Evolutionary conservation across 1,140 invertebrate genomes (phyloP).

Genomic region (Drosophila yakuba): DNA sequence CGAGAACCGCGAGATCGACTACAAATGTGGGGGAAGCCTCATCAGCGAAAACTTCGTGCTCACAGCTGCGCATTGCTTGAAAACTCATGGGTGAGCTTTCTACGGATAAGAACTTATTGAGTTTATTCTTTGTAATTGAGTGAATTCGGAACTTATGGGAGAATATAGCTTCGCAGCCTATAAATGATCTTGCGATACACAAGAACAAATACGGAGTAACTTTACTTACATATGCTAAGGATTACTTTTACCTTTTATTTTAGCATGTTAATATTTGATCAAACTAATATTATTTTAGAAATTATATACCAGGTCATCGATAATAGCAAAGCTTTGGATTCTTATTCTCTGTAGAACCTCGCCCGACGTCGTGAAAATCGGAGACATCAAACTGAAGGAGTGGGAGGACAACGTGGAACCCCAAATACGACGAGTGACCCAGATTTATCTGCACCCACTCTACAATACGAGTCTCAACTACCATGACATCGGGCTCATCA

Average conservation of each 20-base stretch:
- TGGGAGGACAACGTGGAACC: constrained; percentile 47
- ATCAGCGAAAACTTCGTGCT: constrained; percentile 75
- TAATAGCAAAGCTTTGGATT: too few relatives aligned
- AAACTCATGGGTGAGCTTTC: constrained; percentile 54
- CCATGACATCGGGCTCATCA: constrained; percentile 63
- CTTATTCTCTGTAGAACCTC: constrained; percentile 15
- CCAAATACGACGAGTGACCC: constrained; percentile 40
- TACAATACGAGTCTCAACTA: constrained; percentile 55
- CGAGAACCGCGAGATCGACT: constrained; percentile 48
- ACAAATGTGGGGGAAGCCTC: constrained; percentile 77
- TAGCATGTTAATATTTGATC: too few relatives aligned
- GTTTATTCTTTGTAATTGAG: background rate
- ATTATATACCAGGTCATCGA: too few relatives aligned
- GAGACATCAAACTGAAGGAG: constrained; percentile 64
- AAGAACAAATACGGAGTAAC: too few relatives aligned
- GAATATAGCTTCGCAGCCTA: background rate
- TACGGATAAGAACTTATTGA: background rate
- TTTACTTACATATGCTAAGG: too few relatives aligned
- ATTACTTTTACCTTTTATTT: too few relatives aligned
- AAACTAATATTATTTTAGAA: too few relatives aligned
- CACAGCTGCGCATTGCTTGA: constrained; percentile 63
- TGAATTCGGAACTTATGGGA: background rate
- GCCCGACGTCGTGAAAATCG: constrained; percentile 60
- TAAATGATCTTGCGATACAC: background rate
- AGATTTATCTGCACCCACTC: constrained; percentile 53